Base-by-base conservation (phyloP, 2,797 vertebrate species). In the Enteromius trimaculatus region DNA sequence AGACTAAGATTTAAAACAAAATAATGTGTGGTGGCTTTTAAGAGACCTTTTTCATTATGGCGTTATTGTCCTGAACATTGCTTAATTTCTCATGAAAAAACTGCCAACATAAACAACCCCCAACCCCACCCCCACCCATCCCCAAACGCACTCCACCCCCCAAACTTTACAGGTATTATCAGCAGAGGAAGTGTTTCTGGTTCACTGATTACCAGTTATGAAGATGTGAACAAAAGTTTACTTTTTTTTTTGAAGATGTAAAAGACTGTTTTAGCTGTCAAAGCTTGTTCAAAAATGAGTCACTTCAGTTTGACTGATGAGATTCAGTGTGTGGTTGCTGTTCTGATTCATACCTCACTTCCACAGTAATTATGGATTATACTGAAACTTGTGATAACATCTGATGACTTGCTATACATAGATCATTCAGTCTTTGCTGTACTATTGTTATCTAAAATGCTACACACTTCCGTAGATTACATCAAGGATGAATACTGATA, bases 131-230 rank as follows among this genome's bases (percentile, higher is more conserved):
- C 10, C n/a, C 49, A 16, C 51, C 51, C 21, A 23, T 9, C 39
- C 1, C 37, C 39, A 42, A 42, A 42, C 19, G 1, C 51, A 44
- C 42, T 44, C 42, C 23, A 6, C 58, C 5, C 13, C 4, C 2
- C n/a, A 7, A 7, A 31, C 16, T 80, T 13, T 29, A 6, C 65
- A 70, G 82, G 29, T 64, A 55, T 75, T 89, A 71, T 62, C 49
- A 60, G 49, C 60, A 83, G 69, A 84, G 85, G 86, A 87, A 82
- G 81, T 78, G 16, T 83, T 85, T 83, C 74, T 85, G 88, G 88
- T 89, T 90, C 84, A 89, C 58, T 87, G 75, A 55, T 8, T 72
- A 71, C 77, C 72, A 80, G 83, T 85, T 84, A 87, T 87, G 85
- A 82, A 82, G 82, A 84, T 82, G 68, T 84, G 79, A 81, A 69